Conservation (phyloP, 2,888 invertebrate genomes). For the Amorpha juglandis region DNA sequence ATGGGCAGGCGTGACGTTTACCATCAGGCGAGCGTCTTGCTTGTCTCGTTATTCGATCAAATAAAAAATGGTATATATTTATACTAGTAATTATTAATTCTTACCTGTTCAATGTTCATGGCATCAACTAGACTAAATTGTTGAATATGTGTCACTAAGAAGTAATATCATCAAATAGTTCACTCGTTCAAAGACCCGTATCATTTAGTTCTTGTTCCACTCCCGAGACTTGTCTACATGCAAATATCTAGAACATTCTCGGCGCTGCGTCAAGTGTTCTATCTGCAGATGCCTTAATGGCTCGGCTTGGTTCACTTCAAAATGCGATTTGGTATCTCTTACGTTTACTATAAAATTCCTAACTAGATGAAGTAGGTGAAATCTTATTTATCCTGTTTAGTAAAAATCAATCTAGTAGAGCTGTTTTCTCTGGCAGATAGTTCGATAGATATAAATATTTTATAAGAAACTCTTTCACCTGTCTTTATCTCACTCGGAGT, state of each 20-base stretch:
- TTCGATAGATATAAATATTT: too few species aligned
- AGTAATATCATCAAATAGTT: neutral
- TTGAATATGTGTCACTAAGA: neutral
- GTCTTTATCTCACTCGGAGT: too few species aligned
- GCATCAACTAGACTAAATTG: too few species aligned
- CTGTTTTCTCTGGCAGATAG: neutral
- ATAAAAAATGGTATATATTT: too few species aligned
- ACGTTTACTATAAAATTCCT: constrained; percentile 37
- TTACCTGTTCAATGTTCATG: too few species aligned
- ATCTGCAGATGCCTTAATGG: constrained; percentile 58
- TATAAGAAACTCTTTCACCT: too few species aligned
- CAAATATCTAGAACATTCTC: constrained; percentile 44
- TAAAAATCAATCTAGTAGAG: neutral
- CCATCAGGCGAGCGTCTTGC: too few species aligned
- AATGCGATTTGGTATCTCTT: constrained; percentile 54
- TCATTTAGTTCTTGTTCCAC: neutral
- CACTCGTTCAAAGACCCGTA: constrained; percentile 5
- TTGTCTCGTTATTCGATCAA: too few species aligned
- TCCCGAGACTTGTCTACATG: constrained; percentile 33
- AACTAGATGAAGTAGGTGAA: constrained; percentile 23
- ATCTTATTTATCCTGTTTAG: constrained; percentile 7
- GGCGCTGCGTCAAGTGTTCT: constrained; percentile 43
- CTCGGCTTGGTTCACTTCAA: constrained; percentile 51
- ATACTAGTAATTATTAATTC: too few species aligned
- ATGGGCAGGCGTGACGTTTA: too few species aligned